Base-by-base conservation (phyloP, 2,888 invertebrate genomes). In the Kryphioiulus occultus region DNA sequence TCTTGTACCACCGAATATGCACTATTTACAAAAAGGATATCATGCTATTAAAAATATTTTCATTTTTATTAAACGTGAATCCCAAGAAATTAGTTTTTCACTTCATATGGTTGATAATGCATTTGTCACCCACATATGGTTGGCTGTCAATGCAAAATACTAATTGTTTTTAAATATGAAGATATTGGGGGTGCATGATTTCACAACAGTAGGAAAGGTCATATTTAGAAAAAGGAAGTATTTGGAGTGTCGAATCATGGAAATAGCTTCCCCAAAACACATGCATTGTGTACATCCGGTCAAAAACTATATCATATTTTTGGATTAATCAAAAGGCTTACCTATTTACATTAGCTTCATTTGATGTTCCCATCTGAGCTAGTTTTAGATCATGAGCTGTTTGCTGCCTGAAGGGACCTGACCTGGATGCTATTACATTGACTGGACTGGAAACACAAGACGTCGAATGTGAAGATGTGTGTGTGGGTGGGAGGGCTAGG, bases 351-450 rank as follows among this genome's bases (percentile, higher is more conserved):
- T 42, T 85, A 26, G 85, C 44, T 85, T 85, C 85, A 39, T 84
- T 78, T 12, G 42, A 32, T 26, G 87, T 30, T 44, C 83, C 88
- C 30, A 82, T 85, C 47, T 88, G 88, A 53, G 86, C 86, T 22
- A 87, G 35, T 85, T 87, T 87, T 19, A 88, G 68, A 39, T 88
- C 88, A 30, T 85, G 86, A 3, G 47, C 44, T 78, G 88, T 85
- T 78, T 78, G 44, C 84, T 78, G 44, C 84, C 88, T 88, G 44
- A 88, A 86, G 17, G 88, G 82, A 44, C 85, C 84, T 19, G 88
- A 78, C 86, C 86, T 88, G 82, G 87, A 85, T 53, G 87, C 86
- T 32, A 88, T 44, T 17, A 87, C 85, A 88, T 86, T 88, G 42
- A 87, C 86, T 30, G 88, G 88, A 86, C 88, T 85, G 59, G 85